Conservation (phyloP, 2,797 vertebrate genomes). For the Threskiornis aethiopicus region DNA sequence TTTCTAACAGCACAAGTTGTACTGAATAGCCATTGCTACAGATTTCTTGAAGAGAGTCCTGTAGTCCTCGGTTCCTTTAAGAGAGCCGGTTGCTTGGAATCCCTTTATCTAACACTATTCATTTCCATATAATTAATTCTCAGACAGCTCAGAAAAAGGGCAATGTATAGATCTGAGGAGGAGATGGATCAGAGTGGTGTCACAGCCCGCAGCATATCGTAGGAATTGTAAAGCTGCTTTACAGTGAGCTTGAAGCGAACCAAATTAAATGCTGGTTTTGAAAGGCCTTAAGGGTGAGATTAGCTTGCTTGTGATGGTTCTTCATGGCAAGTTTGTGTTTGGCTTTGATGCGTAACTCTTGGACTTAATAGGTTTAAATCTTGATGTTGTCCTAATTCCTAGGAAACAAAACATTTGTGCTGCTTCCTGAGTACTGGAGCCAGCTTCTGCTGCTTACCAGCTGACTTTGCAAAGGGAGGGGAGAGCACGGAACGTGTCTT, state of each 20-base stretch:
- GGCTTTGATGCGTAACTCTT: not conserved
- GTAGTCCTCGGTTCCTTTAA: not conserved
- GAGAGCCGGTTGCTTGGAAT: not conserved
- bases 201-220: not conserved
- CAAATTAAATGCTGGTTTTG: slow-evolving; percentile 16
- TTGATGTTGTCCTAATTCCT: slow-evolving; percentile 23
- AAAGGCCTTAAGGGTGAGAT: not conserved
- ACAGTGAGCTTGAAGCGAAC: not conserved
- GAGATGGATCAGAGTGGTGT: slow-evolving; percentile 38
- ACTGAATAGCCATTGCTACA: not conserved
- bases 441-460: slow-evolving; percentile 8
- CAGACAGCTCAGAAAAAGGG: not conserved
- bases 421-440: slow-evolving; percentile 30
- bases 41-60: not conserved
- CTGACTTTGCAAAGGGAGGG: not conserved
- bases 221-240: slow-evolving; percentile 37
- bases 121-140: slow-evolving; percentile 45
- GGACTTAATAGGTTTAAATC: not conserved
- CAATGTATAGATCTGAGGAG: slow-evolving; percentile 15
- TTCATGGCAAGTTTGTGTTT: not conserved
- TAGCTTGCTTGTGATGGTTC: not conserved
- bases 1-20: not conserved
- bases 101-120: not conserved
- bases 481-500: not conserved
- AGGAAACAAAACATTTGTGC: slow-evolving; percentile 48